Base-by-base conservation (phyloP, 2,888 invertebrate genomes). In the Hydrotaea diabolus region DNA sequence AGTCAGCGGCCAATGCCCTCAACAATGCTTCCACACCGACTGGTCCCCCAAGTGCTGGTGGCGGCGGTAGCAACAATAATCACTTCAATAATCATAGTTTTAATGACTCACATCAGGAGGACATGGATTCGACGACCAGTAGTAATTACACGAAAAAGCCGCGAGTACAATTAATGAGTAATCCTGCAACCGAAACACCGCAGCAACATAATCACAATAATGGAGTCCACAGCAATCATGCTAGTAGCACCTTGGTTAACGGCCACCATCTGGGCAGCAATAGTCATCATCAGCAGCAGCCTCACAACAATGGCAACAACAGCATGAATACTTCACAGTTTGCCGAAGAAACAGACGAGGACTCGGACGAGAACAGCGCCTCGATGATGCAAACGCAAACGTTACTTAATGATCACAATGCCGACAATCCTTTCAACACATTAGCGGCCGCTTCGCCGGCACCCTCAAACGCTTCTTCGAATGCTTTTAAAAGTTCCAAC, bases 341-440 rank as follows among this genome's bases (percentile, higher is more conserved):
- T 78, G 90, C 90, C 73, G 69, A 69, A 15, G 69, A 69, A 13
- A 89, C 89, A 15, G 90, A 91, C 55, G 91, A 90, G 15, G 91
- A 91, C 71, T 91, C 91, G 2, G 91, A 91, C 76, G 91, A 91
- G 39, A 91, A 90, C 64, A 89, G 88, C 75, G 88, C 85, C 43
- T 88, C 89, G 17, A 59, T 90, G 53, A 74, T 91, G 86, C 89
- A 87, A 75, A 89, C 89, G 15, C 89, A 88, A 77, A 85, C 86
- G 11, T 85, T 88, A 86, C 76, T 89, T 55, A 87, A 71, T 79
- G 85, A 86, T 72, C 87, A 90, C 15, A 77, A 62, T 36, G 79
- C 73, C 0, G 89, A 89, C 64, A 89, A 89, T 86, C 89, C 87
- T 49, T 87, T 85, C 62, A 85, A 85, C 72, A 72, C 57, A 17